phyloP scores from a whole-genome alignment of 2,113 vertebrate genomes.

The Lagenorhynchus albirostris region DNA sequence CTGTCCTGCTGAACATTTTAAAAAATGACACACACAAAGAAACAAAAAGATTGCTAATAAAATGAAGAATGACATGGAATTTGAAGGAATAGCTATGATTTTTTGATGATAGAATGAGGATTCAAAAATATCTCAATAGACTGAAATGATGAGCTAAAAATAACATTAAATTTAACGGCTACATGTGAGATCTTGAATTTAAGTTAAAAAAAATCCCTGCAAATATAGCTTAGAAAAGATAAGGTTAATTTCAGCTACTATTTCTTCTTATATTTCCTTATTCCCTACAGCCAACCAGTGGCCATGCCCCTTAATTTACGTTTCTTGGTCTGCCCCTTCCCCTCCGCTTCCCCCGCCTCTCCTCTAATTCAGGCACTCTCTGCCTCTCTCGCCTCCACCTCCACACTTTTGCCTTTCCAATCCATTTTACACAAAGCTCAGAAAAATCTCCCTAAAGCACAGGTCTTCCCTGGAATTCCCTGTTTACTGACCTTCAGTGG shows the following conservation, averaged over 20 bases:
- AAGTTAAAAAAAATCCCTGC: not conserved
- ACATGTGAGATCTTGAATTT: conserved; percentile 24
- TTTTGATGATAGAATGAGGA: conserved; percentile 55
- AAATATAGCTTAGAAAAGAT: not conserved
- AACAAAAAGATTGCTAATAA: conserved; percentile 11
- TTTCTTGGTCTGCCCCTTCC: not conserved
- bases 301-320: not conserved
- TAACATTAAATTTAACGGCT: conserved; percentile 38
- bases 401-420: not conserved
- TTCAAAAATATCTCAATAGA: conserved; percentile 57
- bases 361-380: not conserved
- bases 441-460: not conserved
- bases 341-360: not conserved
- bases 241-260: not conserved
- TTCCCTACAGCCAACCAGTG: not conserved
- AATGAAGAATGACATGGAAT: conserved; percentile 13
- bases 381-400: too few relatives aligned
- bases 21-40: not conserved
- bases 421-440: not conserved
- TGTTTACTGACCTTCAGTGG: not conserved
- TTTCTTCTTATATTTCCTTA: not conserved
- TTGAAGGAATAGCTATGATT: conserved; percentile 27
- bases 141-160: conserved; percentile 50
- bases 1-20: not conserved
- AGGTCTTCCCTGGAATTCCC: not conserved